These are phyloP conservation scores for Micrasema minimum DNA, from an alignment of 1,140 invertebrate species.

Conservation along the genomic window DNA sequence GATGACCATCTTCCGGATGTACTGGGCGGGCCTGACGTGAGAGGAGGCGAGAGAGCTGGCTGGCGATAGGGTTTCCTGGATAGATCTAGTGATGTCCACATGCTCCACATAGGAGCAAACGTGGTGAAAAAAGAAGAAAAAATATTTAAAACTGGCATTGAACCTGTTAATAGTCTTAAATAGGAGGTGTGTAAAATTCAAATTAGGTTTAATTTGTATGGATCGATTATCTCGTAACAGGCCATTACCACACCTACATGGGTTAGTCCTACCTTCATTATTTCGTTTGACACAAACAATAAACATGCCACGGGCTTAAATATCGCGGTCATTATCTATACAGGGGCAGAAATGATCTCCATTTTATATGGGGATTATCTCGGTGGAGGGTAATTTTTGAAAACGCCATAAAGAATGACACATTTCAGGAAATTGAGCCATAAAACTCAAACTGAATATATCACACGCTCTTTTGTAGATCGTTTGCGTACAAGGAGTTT, in stretches of 20 bases:
- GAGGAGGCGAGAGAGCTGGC: too few species aligned
- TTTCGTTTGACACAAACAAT: slow-evolving; percentile 34
- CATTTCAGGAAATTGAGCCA: slow-evolving; percentile 23
- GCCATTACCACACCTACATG: too few species aligned
- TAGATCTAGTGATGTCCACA: too few species aligned
- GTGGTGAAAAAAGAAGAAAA: too few species aligned
- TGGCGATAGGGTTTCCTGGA: too few species aligned
- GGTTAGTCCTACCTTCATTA: background rate
- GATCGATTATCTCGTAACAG: slow-evolving; percentile 11
- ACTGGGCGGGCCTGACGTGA: too few species aligned
- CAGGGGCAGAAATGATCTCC: background rate
- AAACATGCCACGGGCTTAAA: slow-evolving; percentile 29
- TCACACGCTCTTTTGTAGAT: background rate
- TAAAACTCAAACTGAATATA: background rate
- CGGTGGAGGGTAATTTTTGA: slow-evolving; percentile 8
- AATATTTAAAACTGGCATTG: too few species aligned
- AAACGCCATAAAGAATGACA: slow-evolving; percentile 18
- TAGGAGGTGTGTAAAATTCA: too few species aligned
- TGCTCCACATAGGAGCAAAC: too few species aligned
- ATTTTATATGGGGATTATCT: slow-evolving; percentile 16
- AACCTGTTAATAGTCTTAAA: too few species aligned
- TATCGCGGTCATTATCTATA: slow-evolving; percentile 17
- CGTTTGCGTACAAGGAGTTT: too few species aligned
- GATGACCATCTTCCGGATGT: too few species aligned
- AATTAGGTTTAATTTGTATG: slow-evolving; percentile 10